Evolutionary conservation across 1,140 invertebrate genomes (phyloP).

Genomic region (Metaphire vulgaris): DNA sequence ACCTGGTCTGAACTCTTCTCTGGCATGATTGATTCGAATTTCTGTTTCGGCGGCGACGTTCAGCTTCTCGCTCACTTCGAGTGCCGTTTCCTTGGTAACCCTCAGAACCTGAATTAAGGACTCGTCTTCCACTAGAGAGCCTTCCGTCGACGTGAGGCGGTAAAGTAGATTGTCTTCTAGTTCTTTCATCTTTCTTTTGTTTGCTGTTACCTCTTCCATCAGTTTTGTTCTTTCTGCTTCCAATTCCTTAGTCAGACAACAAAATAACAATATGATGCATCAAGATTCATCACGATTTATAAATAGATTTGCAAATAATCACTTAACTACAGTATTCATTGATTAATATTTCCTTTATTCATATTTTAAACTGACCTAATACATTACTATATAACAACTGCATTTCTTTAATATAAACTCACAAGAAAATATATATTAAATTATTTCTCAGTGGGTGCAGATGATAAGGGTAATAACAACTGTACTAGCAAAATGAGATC

Average conservation of each 20-base stretch:
- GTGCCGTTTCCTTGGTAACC: slow-evolving; percentile 84
- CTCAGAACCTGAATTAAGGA: slow-evolving; percentile 84
- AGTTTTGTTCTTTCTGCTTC: slow-evolving; percentile 84
- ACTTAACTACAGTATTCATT: too few relatives aligned
- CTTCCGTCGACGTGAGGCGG: slow-evolving; percentile 81
- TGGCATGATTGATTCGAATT: slow-evolving; percentile 83
- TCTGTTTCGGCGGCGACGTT: slow-evolving; percentile 84
- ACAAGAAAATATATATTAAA: too few relatives aligned
- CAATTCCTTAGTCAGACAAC: slow-evolving; percentile 75
- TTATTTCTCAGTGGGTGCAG: too few relatives aligned
- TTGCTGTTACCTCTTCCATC: slow-evolving; percentile 90
- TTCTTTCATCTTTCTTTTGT: slow-evolving; percentile 91
- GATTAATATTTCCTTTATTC: too few relatives aligned
- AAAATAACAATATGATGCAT: too few relatives aligned
- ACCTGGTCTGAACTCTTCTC: slow-evolving; percentile 86
- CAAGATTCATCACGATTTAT: too few relatives aligned
- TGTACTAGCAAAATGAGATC: too few relatives aligned
- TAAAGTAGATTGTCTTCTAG: slow-evolving; percentile 84
- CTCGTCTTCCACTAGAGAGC: slow-evolving; percentile 91
- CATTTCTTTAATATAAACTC: too few relatives aligned
- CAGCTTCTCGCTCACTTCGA: slow-evolving; percentile 90
- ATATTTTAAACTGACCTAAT: too few relatives aligned
- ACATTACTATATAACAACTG: too few relatives aligned
- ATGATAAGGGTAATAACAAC: too few relatives aligned
- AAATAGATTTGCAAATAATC: too few relatives aligned